phyloP scores from a whole-genome alignment of 2,888 invertebrate species.

The Noctua fimbriata region DNA sequence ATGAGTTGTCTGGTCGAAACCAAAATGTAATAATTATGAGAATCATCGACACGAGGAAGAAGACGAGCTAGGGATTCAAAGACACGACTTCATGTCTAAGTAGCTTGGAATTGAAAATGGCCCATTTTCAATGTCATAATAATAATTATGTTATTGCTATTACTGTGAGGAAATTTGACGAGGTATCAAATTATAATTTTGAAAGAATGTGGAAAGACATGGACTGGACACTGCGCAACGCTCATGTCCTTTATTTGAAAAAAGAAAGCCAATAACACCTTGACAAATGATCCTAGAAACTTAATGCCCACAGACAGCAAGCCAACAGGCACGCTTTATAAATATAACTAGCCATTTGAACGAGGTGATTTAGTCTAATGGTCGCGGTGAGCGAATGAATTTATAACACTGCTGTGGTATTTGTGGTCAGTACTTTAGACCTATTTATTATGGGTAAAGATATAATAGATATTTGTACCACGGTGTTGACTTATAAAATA shows the following conservation, averaged over 20 bases:
- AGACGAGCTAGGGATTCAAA: background rate
- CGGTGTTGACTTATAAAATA: background rate
- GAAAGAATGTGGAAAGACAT: background rate
- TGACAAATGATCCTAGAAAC: conserved; percentile 39
- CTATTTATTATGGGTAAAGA: background rate
- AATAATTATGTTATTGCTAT: background rate
- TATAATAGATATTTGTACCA: conserved; percentile 3
- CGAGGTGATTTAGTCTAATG: conserved; percentile 45
- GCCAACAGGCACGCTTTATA: conserved; percentile 16
- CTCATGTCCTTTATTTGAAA: background rate
- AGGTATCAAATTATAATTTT: background rate
- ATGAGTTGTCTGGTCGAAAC: too few species aligned
- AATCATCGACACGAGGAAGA: too few species aligned
- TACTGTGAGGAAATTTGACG: background rate
- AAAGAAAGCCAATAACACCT: conserved; percentile 16
- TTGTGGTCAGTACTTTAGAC: conserved; percentile 20
- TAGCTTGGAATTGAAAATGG: background rate
- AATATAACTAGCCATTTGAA: conserved; percentile 25
- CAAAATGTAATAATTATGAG: too few species aligned
- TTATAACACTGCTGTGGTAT: conserved; percentile 50
- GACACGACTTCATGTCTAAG: background rate
- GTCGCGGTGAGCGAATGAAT: conserved; percentile 40
- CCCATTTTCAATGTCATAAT: background rate
- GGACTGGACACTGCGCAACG: background rate
- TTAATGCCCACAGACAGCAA: conserved; percentile 13